A percentile compares a stretch with the other conserved stretches of the same genome.
Evolutionary conservation across 1,140 invertebrate species (phyloP).

Genomic region (Battus philenor): DNA sequence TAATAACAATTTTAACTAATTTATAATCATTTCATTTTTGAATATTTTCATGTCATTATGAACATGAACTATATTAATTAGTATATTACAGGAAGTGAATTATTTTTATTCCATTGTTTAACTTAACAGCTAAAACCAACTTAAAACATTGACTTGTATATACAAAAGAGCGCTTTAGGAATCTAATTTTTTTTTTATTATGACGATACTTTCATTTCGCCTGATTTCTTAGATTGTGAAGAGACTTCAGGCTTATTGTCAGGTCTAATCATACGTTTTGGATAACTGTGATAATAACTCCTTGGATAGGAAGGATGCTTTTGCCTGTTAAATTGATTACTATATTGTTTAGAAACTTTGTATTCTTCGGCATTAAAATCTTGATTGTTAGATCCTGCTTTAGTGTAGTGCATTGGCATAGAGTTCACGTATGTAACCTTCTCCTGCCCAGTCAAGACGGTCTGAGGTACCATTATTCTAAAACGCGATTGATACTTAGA

Average conservation of each 20-base stretch:
- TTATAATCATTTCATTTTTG: background rate
- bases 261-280: slow-evolving; percentile 48
- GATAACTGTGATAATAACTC: slow-evolving; percentile 51
- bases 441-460: slow-evolving; percentile 44
- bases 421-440: slow-evolving; percentile 60
- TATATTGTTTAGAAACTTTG: slow-evolving; percentile 30
- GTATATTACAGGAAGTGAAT: background rate
- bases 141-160: slow-evolving; percentile 12
- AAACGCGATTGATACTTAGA: slow-evolving; percentile 56
- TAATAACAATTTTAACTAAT: slow-evolving; percentile 23
- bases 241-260: slow-evolving; percentile 29
- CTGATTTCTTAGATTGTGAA: slow-evolving; percentile 30
- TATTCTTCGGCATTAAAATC: slow-evolving; percentile 39
- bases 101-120: slow-evolving; percentile 5
- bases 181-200: slow-evolving; percentile 13
- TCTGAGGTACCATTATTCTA: slow-evolving; percentile 61
- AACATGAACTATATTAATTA: background rate
- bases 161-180: slow-evolving; percentile 1
- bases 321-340: slow-evolving; percentile 34
- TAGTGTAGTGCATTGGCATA: slow-evolving; percentile 35
- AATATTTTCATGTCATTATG: no score
- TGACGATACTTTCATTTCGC: slow-evolving; percentile 37
- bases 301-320: slow-evolving; percentile 35
- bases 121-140: background rate
- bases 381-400: slow-evolving; percentile 28